A percentile compares a stretch with the other conserved stretches of the same genome.
Evolutionary conservation across 2,797 vertebrate species (phyloP).

Genomic region (Girardinus metallicus): DNA sequence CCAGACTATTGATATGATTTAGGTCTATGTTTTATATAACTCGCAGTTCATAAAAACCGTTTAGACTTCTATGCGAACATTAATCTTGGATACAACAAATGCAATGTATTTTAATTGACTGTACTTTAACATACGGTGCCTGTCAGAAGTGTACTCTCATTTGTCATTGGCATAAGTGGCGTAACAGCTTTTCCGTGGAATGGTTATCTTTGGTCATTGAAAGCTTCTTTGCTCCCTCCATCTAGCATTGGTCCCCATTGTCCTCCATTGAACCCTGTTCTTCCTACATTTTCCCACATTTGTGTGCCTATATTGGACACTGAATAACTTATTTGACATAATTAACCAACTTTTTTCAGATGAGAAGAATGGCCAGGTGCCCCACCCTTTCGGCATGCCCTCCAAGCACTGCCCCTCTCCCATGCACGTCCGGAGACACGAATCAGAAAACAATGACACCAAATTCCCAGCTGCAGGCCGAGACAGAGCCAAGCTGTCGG

Average conservation of each 20-base stretch:
- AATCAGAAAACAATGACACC: constrained; percentile 90
- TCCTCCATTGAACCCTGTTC: constrained; percentile 82
- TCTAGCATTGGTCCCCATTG: constrained; percentile 61
- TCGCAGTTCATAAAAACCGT: not conserved
- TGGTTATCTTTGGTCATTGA: constrained; percentile 59
- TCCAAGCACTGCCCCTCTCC: constrained; percentile 85
- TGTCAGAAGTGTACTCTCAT: not conserved
- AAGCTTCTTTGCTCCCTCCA: constrained; percentile 65
- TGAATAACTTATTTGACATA: constrained; percentile 99
- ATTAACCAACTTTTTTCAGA: constrained; percentile 99
- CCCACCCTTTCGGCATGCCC: constrained; percentile 88
- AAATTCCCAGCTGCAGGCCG: constrained; percentile 84
- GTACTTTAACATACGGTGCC: not conserved
- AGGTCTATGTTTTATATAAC: not conserved
- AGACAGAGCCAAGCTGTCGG: constrained; percentile 87
- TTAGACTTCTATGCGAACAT: not conserved
- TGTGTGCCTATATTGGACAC: constrained; percentile 95
- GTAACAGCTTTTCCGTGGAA: not conserved
- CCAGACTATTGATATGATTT: constrained; percentile 8
- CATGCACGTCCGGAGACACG: constrained; percentile 86
- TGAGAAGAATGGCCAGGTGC: constrained; percentile 99
- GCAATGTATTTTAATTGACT: not conserved
- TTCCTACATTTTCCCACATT: constrained; percentile 87
- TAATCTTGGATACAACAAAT: constrained; percentile 5
- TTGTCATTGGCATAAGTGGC: not conserved